A percentile compares a stretch with the other conserved stretches of the same genome.
phyloP scores from a whole-genome alignment of 2,888 invertebrate species.

The Carterocephalus palaemon region DNA sequence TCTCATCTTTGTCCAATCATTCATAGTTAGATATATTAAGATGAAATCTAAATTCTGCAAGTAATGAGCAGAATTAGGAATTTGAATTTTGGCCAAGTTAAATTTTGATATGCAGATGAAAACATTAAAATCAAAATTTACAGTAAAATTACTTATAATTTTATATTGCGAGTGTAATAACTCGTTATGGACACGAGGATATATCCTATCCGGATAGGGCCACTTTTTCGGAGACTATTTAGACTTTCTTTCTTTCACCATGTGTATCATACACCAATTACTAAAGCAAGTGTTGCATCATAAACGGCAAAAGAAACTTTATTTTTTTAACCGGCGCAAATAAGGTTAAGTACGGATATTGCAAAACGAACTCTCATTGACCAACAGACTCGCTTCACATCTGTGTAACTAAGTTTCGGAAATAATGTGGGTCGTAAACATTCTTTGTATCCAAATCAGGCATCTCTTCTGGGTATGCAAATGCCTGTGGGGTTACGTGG shows the following conservation, averaged over 20 bases:
- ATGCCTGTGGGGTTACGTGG: conserved; percentile 54
- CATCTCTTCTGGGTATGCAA: conserved; percentile 54
- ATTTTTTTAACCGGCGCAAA: conserved; percentile 28
- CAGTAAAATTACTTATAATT: too few relatives aligned
- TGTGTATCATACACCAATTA: neutral
- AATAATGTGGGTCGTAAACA: conserved; percentile 29
- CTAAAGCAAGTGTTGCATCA: conserved; percentile 18
- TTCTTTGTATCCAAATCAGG: conserved; percentile 54
- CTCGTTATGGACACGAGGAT: too few relatives aligned
- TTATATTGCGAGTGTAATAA: too few relatives aligned
- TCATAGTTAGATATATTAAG: too few relatives aligned
- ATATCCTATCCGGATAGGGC: too few relatives aligned
- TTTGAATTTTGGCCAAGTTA: too few relatives aligned
- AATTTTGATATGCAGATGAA: too few relatives aligned
- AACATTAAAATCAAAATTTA: too few relatives aligned
- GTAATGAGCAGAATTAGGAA: too few relatives aligned
- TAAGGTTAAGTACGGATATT: conserved; percentile 33
- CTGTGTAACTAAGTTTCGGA: conserved; percentile 30
- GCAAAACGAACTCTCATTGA: conserved; percentile 27
- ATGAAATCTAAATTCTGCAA: too few relatives aligned
- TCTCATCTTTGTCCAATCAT: too few relatives aligned
- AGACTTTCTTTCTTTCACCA: neutral
- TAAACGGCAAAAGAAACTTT: conserved; percentile 29
- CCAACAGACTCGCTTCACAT: conserved; percentile 25
- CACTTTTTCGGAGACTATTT: too few relatives aligned